These are phyloP conservation scores for Drosophila merina DNA, from an alignment of 2,888 invertebrate genomes.

Conservation along the genomic window DNA sequence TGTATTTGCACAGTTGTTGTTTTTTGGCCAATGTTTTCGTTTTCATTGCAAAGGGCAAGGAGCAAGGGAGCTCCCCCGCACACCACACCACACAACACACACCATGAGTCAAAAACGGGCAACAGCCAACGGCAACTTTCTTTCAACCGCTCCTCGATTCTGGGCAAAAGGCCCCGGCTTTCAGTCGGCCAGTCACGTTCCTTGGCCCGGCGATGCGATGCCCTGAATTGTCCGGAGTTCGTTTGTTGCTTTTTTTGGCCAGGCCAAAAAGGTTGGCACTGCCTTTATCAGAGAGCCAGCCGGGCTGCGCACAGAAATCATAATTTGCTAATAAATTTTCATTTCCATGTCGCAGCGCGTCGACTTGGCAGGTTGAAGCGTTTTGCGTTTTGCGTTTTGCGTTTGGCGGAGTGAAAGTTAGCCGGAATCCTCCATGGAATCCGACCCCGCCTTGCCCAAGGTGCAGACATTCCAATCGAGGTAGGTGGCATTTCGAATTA, in stretches of 20 bases:
- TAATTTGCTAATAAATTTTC: conserved; percentile 76
- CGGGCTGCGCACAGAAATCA: conserved; percentile 66
- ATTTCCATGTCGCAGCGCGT: conserved; percentile 65
- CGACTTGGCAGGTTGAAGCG: conserved; percentile 49
- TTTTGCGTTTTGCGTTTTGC: conserved; percentile 45
- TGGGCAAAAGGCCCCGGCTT: conserved; percentile 48
- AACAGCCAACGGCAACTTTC: conserved; percentile 56
- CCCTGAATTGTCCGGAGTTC: conserved; percentile 68
- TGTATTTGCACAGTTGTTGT: conserved; percentile 68
- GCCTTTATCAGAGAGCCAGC: conserved; percentile 18
- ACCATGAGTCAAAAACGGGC: conserved; percentile 49
- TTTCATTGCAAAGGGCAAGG: conserved; percentile 57
- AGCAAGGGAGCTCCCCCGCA: conserved; percentile 23
- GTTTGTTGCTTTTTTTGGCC: conserved; percentile 21
- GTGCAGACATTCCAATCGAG: neutral
- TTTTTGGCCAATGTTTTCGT: conserved; percentile 50
- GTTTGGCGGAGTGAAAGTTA: conserved; percentile 65
- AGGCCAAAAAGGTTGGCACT: conserved; percentile 1
- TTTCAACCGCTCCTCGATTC: conserved; percentile 69
- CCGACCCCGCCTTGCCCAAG: neutral
- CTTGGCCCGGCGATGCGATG: conserved; percentile 42
- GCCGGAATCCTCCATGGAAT: conserved; percentile 12
- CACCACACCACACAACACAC: too few relatives aligned
- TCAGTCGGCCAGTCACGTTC: conserved; percentile 63
- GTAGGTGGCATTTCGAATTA: conserved; percentile 1